These are phyloP conservation scores for Colostygia pectinataria DNA, from an alignment of 2,888 invertebrate species.

Conservation along the genomic window DNA sequence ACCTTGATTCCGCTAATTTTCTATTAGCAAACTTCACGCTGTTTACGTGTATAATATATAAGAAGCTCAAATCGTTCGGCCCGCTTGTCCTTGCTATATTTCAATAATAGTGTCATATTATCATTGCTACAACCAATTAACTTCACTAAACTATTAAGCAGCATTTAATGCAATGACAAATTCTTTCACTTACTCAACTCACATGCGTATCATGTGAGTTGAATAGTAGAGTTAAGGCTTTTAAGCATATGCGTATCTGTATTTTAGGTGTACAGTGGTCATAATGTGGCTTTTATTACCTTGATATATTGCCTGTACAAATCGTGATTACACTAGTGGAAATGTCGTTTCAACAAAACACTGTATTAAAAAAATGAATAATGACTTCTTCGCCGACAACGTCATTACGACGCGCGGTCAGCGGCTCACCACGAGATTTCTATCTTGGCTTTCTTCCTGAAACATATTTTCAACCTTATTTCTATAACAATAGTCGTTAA, in stretches of 20 bases:
- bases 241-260: conserved; percentile 1
- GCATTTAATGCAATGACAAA: no score
- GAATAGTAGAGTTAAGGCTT: neutral
- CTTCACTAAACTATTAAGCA: no score
- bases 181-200: no score
- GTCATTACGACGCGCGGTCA: conserved; percentile 76
- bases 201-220: no score
- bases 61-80: no score
- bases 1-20: no score
- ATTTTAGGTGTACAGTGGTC: conserved; percentile 35
- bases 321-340: conserved; percentile 80
- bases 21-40: no score
- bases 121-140: no score
- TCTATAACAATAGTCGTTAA: conserved; percentile 24
- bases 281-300: conserved; percentile 72
- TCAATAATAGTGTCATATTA: no score
- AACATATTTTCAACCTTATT: conserved; percentile 46
- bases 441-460: conserved; percentile 50
- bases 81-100: no score
- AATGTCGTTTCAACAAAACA: conserved; percentile 82
- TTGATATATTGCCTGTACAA: conserved; percentile 77
- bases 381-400: conserved; percentile 79
- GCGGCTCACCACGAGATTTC: conserved; percentile 63
- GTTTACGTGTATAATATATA: no score
- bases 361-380: conserved; percentile 82